phyloP scores from a whole-genome alignment of 2,113 vertebrate genomes.

The Morone chrysops region DNA sequence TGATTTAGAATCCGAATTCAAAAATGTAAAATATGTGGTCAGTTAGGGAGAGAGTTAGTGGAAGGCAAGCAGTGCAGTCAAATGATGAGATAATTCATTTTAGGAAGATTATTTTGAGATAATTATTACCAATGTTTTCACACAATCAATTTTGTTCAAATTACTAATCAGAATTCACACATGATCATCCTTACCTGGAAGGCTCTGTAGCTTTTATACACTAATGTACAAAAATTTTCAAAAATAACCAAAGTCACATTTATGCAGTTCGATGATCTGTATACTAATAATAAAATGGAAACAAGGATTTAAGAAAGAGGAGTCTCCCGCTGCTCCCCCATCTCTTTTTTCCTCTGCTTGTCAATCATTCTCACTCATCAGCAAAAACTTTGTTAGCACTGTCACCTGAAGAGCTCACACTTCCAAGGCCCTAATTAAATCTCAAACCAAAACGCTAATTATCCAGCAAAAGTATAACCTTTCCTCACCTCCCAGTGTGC shows the following conservation, averaged over 20 bases:
- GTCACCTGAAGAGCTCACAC: conserved; percentile 47
- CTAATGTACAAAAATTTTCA: neutral
- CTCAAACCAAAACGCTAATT: conserved; percentile 62
- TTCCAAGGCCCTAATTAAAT: conserved; percentile 65
- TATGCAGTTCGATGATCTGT: conserved; percentile 3
- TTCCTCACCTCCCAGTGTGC: conserved; percentile 41
- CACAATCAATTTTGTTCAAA: neutral
- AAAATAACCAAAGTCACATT: conserved; percentile 25
- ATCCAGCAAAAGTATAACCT: conserved; percentile 39
- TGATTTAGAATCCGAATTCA: neutral
- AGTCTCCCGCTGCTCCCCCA: neutral
- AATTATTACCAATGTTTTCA: neutral
- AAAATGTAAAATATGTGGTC: neutral
- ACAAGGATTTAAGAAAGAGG: conserved; percentile 2
- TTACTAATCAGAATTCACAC: neutral
- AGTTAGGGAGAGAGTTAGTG: neutral
- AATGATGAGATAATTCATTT: neutral
- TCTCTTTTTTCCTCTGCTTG: neutral
- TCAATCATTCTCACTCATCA: conserved; percentile 51
- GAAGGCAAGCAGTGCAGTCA: neutral
- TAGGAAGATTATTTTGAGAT: neutral
- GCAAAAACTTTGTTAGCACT: conserved; percentile 35
- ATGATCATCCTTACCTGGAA: neutral
- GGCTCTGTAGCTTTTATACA: neutral
- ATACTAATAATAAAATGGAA: conserved; percentile 5